A percentile compares a stretch with the other conserved stretches of the same genome.
Conservation (phyloP, 2,797 vertebrate species). For the Enteromius afrohamiltoni region DNA sequence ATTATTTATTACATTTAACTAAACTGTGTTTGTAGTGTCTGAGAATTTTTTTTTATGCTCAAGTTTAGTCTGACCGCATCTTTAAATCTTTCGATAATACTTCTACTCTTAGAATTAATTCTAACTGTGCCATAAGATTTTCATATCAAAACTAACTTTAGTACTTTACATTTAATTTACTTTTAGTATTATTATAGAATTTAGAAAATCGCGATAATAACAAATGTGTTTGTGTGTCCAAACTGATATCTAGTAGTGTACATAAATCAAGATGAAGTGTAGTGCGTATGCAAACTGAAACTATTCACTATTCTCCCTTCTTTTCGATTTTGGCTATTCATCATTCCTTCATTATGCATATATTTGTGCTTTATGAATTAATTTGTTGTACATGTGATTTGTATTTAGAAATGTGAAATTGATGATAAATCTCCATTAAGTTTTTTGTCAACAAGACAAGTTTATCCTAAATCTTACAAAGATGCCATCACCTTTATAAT, state of each 20-base stretch:
- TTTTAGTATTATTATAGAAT: not conserved
- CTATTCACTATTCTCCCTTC: not conserved
- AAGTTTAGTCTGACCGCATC: not conserved
- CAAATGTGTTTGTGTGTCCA: not conserved
- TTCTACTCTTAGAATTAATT: not conserved
- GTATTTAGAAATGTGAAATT: not conserved
- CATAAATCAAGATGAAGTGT: not conserved
- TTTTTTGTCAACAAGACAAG: not conserved
- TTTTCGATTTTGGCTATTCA: not conserved
- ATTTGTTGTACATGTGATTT: conserved; percentile 3
- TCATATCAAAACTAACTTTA: not conserved
- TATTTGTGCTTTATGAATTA: not conserved
- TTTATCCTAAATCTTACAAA: not conserved
- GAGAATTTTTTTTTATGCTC: not conserved
- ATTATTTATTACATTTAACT: not conserved
- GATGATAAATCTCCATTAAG: not conserved
- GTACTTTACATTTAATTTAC: no score
- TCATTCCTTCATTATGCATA: not conserved
- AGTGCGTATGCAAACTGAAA: not conserved
- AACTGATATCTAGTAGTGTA: not conserved
- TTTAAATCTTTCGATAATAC: not conserved
- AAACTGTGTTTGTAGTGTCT: not conserved
- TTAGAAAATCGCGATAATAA: not conserved
- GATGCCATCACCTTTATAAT: not conserved
- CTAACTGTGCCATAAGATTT: not conserved